Conservation (phyloP, 2,888 invertebrate genomes). For the Zygothrica quintamaculata region DNA sequence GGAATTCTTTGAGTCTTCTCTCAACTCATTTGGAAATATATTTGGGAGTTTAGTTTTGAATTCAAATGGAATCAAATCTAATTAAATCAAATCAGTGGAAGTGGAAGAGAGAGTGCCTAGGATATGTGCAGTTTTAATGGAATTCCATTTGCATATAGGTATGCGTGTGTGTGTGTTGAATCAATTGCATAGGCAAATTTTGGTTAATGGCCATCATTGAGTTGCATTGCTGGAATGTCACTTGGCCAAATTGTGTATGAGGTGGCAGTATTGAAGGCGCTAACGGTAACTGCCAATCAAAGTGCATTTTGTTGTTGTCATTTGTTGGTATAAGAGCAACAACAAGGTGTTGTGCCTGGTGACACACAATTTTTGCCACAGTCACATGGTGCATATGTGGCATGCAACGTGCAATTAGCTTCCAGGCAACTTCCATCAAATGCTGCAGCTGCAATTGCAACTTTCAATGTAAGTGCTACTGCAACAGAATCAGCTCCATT, state of each 20-base stretch:
- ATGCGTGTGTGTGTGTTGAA: conserved; percentile 1
- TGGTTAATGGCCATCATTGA: too few species aligned
- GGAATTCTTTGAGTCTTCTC: too few species aligned
- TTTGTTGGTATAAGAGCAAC: conserved; percentile 29
- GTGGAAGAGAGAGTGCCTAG: too few species aligned
- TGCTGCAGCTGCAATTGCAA: conserved; percentile 21
- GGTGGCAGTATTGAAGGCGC: too few species aligned
- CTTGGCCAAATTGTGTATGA: background rate
- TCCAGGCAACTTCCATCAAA: conserved; percentile 50
- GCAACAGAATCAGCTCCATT: conserved; percentile 3
- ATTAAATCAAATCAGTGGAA: too few species aligned
- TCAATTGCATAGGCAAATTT: conserved; percentile 1
- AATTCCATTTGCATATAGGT: conserved; percentile 12
- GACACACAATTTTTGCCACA: conserved; percentile 5
- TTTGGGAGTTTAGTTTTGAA: too few species aligned
- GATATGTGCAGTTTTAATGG: too few species aligned
- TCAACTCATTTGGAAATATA: too few species aligned
- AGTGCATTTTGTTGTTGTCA: conserved; percentile 34
- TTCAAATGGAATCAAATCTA: too few species aligned
- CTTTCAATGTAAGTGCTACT: conserved; percentile 34
- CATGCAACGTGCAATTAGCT: conserved; percentile 51
- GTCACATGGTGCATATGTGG: conserved; percentile 15
- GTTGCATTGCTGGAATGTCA: too few species aligned
- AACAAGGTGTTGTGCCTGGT: conserved; percentile 3
- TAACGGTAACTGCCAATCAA: conserved; percentile 46